phyloP scores from a whole-genome alignment of 2,888 invertebrate genomes.

The Amblyteles armatorius region DNA sequence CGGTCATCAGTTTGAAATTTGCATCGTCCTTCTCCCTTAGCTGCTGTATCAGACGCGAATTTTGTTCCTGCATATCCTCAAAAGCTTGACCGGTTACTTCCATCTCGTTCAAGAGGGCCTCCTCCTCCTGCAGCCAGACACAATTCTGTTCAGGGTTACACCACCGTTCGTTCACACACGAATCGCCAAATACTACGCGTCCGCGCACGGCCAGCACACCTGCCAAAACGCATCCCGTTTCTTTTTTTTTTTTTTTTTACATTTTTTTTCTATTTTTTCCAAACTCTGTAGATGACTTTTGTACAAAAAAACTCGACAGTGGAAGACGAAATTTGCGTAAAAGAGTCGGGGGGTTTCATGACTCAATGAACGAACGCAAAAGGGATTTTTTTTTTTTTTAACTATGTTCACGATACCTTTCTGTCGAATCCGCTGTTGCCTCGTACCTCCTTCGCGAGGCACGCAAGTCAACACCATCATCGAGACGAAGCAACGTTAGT shows the following conservation, averaged over 20 bases:
- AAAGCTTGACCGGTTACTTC: conserved; percentile 99
- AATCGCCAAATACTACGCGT: conserved; percentile 62
- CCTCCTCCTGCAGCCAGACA: conserved; percentile 91
- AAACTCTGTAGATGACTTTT: not conserved
- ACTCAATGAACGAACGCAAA: conserved; percentile 8
- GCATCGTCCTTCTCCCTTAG: conserved; percentile 98
- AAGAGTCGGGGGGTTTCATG: not conserved
- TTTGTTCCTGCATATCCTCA: conserved; percentile 99
- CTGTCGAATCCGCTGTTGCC: conserved; percentile 68
- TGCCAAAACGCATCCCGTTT: conserved; percentile 60
- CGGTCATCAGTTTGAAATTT: conserved; percentile 99
- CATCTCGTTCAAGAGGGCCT: conserved; percentile 98
- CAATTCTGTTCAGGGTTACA: conserved; percentile 84
- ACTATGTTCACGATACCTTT: conserved; percentile 68
- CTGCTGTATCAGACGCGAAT: conserved; percentile 97
- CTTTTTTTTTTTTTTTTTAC: conserved; percentile 20
- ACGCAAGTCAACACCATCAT: conserved; percentile 66
- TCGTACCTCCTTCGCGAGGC: conserved; percentile 67
- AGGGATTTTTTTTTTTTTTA: conserved; percentile 25
- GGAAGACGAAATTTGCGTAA: not conserved
- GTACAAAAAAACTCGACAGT: conserved; percentile 14
- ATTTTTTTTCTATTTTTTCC: conserved; percentile 16
- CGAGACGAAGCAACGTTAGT: conserved; percentile 67
- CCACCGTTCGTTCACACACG: conserved; percentile 78
- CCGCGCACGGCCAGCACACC: conserved; percentile 46